Conservation (phyloP, 2,888 invertebrate genomes). For the Rhingia campestris region DNA sequence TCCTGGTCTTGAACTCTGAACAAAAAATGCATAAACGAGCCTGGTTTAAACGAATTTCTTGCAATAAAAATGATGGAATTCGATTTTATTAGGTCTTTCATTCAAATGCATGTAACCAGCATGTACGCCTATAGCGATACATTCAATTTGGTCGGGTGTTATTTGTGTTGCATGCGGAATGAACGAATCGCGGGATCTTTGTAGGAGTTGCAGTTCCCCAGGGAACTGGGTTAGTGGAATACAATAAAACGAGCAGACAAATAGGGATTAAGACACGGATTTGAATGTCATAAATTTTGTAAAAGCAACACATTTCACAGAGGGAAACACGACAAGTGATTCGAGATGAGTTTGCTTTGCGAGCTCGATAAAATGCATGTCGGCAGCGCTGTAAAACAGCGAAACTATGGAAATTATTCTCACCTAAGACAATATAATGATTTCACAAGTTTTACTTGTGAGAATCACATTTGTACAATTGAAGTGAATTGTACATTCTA, state of each 20-base stretch:
- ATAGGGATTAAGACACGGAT: conserved; percentile 56
- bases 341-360: conserved; percentile 32
- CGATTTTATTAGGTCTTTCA: conserved; percentile 27
- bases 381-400: conserved; percentile 20
- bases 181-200: conserved; percentile 33
- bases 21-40: conserved; percentile 1
- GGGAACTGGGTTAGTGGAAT: conserved; percentile 61
- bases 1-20: no score
- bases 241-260: conserved; percentile 33
- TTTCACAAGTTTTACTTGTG: conserved; percentile 66
- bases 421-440: conserved; percentile 59
- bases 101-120: no score
- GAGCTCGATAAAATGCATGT: background rate
- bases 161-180: background rate
- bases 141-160: background rate
- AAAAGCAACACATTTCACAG: conserved; percentile 37
- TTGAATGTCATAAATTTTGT: conserved; percentile 70
- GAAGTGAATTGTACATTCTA: conserved; percentile 17
- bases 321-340: background rate
- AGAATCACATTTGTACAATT: conserved; percentile 44
- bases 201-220: conserved; percentile 50
- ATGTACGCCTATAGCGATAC: no score
- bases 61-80: conserved; percentile 31
- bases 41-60: conserved; percentile 30
- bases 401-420: conserved; percentile 52